Conservation (phyloP, 2,797 vertebrate species). For the Erethizon dorsatum region DNA sequence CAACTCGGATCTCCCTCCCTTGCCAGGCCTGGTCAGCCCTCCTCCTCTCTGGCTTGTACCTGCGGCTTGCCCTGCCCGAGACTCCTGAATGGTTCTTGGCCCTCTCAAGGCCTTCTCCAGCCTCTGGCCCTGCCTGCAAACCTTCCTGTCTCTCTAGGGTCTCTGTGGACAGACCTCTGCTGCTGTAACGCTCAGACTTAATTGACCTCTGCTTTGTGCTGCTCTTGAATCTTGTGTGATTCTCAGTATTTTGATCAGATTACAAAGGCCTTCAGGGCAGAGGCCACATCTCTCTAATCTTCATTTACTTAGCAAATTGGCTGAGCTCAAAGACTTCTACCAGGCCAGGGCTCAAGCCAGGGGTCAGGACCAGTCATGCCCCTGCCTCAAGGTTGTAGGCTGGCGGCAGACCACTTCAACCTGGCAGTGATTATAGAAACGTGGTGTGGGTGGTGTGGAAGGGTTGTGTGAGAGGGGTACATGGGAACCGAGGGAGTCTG, state of each 20-base stretch:
- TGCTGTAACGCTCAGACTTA: background rate
- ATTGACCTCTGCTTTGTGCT: background rate
- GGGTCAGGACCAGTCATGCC: background rate
- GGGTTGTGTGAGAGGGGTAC: background rate
- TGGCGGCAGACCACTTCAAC: background rate
- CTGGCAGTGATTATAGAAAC: background rate
- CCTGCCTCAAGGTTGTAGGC: background rate
- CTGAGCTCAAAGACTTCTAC: background rate
- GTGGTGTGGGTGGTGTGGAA: no score
- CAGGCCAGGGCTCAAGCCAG: background rate
- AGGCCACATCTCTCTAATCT: background rate
- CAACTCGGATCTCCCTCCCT: accelerated
- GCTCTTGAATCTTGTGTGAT: background rate
- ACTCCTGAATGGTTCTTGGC: background rate
- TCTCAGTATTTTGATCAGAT: background rate
- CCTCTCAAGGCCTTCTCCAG: background rate
- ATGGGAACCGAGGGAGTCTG: background rate
- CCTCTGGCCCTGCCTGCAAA: background rate
- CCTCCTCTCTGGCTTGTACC: background rate
- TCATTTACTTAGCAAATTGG: background rate
- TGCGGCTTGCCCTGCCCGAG: background rate
- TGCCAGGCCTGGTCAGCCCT: background rate
- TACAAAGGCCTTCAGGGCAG: background rate
- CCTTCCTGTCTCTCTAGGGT: background rate
- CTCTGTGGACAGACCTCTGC: background rate